Conservation (phyloP, 2,888 invertebrate species). For the Orthonevra nobilis region DNA sequence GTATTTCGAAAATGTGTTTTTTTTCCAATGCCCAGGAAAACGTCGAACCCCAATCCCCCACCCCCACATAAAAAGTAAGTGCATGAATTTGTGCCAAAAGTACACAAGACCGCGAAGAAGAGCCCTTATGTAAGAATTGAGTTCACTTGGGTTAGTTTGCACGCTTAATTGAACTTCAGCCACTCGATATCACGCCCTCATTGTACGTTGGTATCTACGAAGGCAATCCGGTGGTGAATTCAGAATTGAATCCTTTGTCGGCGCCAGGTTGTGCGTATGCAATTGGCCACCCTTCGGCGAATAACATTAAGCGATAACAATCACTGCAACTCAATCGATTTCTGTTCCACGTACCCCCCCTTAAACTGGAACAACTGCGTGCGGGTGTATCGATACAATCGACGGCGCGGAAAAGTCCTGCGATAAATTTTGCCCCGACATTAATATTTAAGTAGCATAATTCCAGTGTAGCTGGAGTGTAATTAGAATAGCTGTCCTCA, state of each 20-base stretch:
- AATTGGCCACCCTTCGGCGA: background rate
- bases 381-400: background rate
- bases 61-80: too few relatives aligned
- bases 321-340: conserved; percentile 56
- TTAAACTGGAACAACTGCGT: too few relatives aligned
- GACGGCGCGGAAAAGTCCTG: conserved; percentile 8
- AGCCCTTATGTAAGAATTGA: background rate
- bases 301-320: conserved; percentile 23
- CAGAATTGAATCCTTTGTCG: conserved; percentile 15
- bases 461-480: conserved; percentile 55
- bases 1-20: background rate
- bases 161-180: conserved; percentile 23
- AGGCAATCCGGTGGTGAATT: background rate
- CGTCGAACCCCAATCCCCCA: too few relatives aligned
- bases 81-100: conserved; percentile 44
- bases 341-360: background rate
- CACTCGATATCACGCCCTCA: background rate
- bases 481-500: background rate
- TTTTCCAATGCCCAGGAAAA: background rate
- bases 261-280: conserved; percentile 18
- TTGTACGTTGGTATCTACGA: conserved; percentile 1
- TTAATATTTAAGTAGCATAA: conserved; percentile 56
- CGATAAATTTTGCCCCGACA: conserved; percentile 36
- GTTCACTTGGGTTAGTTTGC: conserved; percentile 32
- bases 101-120: conserved; percentile 1